Evolutionary conservation across 2,113 vertebrate species (phyloP), one percentile per base, ranked within the genome.

Genomic region (Rostratula benghalensis): DNA sequence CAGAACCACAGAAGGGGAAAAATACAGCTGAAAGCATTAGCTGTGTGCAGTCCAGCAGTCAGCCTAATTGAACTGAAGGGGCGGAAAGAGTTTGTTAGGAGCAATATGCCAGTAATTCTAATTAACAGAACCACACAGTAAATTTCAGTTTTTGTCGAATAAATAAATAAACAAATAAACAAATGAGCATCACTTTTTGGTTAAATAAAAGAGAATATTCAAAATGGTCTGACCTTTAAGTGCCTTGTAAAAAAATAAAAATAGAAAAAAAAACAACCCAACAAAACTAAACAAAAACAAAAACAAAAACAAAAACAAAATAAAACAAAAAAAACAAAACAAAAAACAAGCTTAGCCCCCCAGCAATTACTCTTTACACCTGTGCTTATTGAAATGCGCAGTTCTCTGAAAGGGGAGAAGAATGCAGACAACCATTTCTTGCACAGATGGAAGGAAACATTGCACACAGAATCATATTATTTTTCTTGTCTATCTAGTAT

Each of bases 401-500:
- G 12, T 56, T 83, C 33, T 73, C 67, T 31, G 35, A 71, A 25
- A 68, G 13, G 21, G 37, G n/a, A 82, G 37, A 20, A 71, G 35
- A 82, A 94, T 83, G 20, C 13, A 60, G 30, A 33, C 39, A 76
- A 70, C 13, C 4, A 46, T 65, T 80, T 92, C 67, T 90, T 48
- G 54, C 28, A 68, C 37, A 64, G 35, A 61, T 90, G 45, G 83
- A 93, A 86, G 54, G 54, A 90, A 56, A 22, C 8, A 19, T 43
- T 53, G 59, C 22, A 63, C 43, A 76, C 7, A 67, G 77, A 89
- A 57, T 50, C 19, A 25, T 86, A 87, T 31, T 87, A 57, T 28
- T 90, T 87, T 91, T 89, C 61, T 79, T 84, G 30, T 90, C 95
- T 91, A 63, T 88, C 41, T 93, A 48, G 28, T 82, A 73, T 61